Evolutionary conservation across 2,888 invertebrate genomes (phyloP), one percentile per base, ranked within the genome.

Genomic region (Yponomeuta sedellus): DNA sequence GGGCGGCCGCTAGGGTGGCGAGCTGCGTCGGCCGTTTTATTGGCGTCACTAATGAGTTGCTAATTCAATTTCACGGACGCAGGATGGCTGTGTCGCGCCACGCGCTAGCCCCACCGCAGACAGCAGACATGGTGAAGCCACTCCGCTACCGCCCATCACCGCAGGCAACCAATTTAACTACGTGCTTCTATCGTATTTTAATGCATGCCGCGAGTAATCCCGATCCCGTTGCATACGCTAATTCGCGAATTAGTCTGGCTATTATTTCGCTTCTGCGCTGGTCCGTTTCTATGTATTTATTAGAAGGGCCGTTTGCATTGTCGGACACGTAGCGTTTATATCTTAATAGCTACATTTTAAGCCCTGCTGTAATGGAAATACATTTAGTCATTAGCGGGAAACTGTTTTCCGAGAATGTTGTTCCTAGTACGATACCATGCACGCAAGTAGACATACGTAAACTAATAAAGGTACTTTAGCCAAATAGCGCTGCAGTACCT

Each of bases 41-140:
- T 88, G 87, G 88, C 89, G 88, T 85, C 84, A 88, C 88, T 90
- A 90, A 90, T 90, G 89, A 89, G 89, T 90, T 89, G 88, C 86
- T 90, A 91, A 91, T 91, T 90, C 88, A 90, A 91, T 91, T 90
- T 88, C 86, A 88, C 85, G 88, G 86, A 77, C 81, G 81, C 81
- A 83, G 80, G 77, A 76, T 73, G 74, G 71, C 71, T 57, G 74
- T 73, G 75, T 70, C 68, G 59, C 63, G 64, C 66, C 58, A 34
- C 40, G 40, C 39, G 25, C 59, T 59, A 16, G 44, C 59, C 20
- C 20, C 25, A 59, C 59, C 59, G 59, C 59, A 59, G 59, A 59
- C 44, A 59, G 22, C 59, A 59, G 59, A 59, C 62, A 39, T 39
- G 62, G 62, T 59, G 44, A 52, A 22, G 19, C 28, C 66, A 22